Base-by-base conservation (phyloP, 2,113 vertebrate species). In the Saccopteryx leptura region DNA sequence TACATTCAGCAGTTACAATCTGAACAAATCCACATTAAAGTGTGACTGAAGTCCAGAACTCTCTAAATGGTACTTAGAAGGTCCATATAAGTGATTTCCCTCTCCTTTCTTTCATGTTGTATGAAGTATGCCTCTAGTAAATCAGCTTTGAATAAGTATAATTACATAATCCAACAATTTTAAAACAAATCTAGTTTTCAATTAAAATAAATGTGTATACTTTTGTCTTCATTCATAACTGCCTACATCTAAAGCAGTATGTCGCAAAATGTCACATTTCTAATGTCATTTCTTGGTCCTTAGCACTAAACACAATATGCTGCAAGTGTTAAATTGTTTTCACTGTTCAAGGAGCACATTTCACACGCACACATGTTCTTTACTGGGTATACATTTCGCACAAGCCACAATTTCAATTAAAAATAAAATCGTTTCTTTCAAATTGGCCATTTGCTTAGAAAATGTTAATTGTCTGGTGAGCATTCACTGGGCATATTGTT, bases 391-490 rank as follows among this genome's bases (percentile, higher is more conserved):
- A 48, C 0, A 65, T 88, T 76, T 72, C 11, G 81, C 17, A 54
- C 31, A 3, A 78, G n/a, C 1, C 31, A 50, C 18, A 88, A 9
- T 91, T 93, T 88, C 82, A 80, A 93, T 92, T 84, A 76, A 88
- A 96, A 80, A 61, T 79, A 72, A 79, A 68, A 56, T n/a, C n/a
- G 17, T 80, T 88, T 85, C 26, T 13, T n/a, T 78, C 31, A 86
- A 82, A 17, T 9, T 79, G 46, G 46, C 75, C 56, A 88, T 18
- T 93, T 89, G 58, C 48, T 92, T 85, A 90, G 48, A 95, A 94
- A 86, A 91, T 86, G 68, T 48, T 95, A 88, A 54, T 84, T 50
- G 5, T 63, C 39, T 94, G 19, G 13, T 76, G 26, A 65, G 4
- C 85, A 56, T 74, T 71, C 11, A 60, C 12, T 75, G 13, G 5